These are phyloP conservation scores for Drosophila pullipes DNA, from an alignment of 2,888 invertebrate species.

Conservation along the genomic window DNA sequence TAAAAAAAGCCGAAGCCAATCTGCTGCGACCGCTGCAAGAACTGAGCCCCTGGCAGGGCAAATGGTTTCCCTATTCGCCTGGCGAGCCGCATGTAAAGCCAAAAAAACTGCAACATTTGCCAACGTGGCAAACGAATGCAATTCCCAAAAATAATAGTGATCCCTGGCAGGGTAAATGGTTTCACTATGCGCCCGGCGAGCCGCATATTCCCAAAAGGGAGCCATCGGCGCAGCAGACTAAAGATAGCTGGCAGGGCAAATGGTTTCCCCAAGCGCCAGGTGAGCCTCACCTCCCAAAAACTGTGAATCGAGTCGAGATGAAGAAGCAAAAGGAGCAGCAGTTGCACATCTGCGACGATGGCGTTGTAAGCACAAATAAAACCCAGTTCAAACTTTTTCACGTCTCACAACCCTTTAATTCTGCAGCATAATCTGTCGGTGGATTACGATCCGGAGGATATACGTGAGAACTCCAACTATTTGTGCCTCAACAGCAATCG, in stretches of 20 bases:
- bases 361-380: slow-evolving; percentile 86
- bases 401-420: not conserved
- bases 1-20: slow-evolving; percentile 81
- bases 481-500: slow-evolving; percentile 88
- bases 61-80: slow-evolving; percentile 64
- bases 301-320: not conserved
- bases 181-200: slow-evolving; percentile 68
- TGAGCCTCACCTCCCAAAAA: slow-evolving; percentile 18
- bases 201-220: slow-evolving; percentile 41
- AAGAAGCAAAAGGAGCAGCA: not conserved
- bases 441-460: slow-evolving; percentile 77
- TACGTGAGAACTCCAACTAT: slow-evolving; percentile 83
- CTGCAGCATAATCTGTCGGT: slow-evolving; percentile 45
- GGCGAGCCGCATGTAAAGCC: slow-evolving; percentile 16
- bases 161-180: slow-evolving; percentile 70
- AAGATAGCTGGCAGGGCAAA: slow-evolving; percentile 49
- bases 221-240: not conserved
- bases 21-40: slow-evolving; percentile 35
- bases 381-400: not conserved
- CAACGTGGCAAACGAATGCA: not conserved
- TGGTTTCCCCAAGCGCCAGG: slow-evolving; percentile 76
- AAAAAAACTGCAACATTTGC: slow-evolving; percentile 48
- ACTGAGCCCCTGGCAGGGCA: slow-evolving; percentile 47
- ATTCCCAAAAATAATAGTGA: not conserved
- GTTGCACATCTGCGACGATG: slow-evolving; percentile 88